Percentiles rank a stretch among this genome's conserved stretches.
phyloP scores from a whole-genome alignment of 2,888 invertebrate species.

The Ellobium chinense region DNA sequence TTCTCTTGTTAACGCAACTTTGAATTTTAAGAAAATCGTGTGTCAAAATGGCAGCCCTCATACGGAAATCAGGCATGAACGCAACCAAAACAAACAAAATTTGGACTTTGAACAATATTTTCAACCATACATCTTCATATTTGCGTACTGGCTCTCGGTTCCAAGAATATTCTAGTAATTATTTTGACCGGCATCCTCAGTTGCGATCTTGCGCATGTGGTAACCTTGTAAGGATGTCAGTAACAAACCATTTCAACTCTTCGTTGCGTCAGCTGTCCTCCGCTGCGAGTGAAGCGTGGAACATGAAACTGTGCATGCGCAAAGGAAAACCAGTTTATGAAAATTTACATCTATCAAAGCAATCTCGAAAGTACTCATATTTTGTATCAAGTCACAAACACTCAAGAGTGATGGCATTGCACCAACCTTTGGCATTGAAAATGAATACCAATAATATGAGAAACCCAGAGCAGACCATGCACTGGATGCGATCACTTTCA shows the following conservation, averaged over 20 bases:
- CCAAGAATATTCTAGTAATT: not conserved
- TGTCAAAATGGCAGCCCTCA: conserved; percentile 39
- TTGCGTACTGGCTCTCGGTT: too few relatives aligned
- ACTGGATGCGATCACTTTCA: conserved; percentile 2
- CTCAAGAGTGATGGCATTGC: not conserved
- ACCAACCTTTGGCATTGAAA: not conserved
- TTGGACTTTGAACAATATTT: too few relatives aligned
- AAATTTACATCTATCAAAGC: too few relatives aligned
- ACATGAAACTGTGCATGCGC: too few relatives aligned
- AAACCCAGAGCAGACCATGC: too few relatives aligned
- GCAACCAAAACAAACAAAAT: conserved; percentile 4
- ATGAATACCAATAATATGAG: too few relatives aligned
- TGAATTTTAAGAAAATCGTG: too few relatives aligned
- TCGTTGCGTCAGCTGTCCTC: conserved; percentile 1
- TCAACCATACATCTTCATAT: too few relatives aligned
- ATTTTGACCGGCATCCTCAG: not conserved
- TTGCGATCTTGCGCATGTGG: not conserved
- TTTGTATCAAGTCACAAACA: not conserved
- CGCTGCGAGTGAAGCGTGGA: not conserved
- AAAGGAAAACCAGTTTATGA: too few relatives aligned
- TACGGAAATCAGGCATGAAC: conserved; percentile 20
- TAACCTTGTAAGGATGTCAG: not conserved
- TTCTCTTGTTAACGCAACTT: too few relatives aligned
- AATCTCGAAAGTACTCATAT: too few relatives aligned
- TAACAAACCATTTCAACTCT: not conserved